Evolutionary conservation across 2,113 vertebrate species (phyloP).

Genomic region (Nymphicus hollandicus): DNA sequence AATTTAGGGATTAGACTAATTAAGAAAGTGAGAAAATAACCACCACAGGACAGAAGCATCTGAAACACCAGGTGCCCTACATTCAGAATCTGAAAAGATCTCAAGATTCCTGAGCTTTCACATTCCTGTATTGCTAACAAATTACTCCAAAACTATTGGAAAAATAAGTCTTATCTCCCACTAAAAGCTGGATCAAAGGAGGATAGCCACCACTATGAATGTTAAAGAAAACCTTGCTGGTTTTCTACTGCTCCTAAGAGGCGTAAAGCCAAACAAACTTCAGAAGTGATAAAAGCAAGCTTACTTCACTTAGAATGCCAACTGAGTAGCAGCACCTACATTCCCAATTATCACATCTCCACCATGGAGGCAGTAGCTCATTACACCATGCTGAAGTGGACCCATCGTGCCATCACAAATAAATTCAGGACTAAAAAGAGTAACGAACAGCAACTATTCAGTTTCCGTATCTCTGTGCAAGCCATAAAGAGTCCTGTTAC

Average conservation of each 20-base stretch:
- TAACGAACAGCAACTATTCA: not conserved
- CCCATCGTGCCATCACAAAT: not conserved
- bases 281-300: constrained; percentile 7
- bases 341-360: not conserved
- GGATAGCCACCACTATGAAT: not conserved
- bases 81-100: not conserved
- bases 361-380: not conserved
- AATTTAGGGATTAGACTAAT: not conserved
- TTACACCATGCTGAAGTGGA: not conserved
- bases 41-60: not conserved
- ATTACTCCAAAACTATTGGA: not conserved
- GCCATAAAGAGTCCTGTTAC: not conserved
- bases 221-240: constrained; percentile 10
- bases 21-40: constrained; percentile 1
- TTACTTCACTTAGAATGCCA: not conserved
- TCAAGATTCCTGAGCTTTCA: not conserved
- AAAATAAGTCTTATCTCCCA: not conserved
- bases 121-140: not conserved
- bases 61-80: not conserved
- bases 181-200: constrained; percentile 2
- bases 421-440: not conserved
- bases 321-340: not conserved
- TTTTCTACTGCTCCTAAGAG: not conserved
- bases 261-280: not conserved
- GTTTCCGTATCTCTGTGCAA: not conserved